These are phyloP conservation scores for Brachyhypopomus gauderio DNA, from an alignment of 2,113 vertebrate genomes.

Conservation along the genomic window DNA sequence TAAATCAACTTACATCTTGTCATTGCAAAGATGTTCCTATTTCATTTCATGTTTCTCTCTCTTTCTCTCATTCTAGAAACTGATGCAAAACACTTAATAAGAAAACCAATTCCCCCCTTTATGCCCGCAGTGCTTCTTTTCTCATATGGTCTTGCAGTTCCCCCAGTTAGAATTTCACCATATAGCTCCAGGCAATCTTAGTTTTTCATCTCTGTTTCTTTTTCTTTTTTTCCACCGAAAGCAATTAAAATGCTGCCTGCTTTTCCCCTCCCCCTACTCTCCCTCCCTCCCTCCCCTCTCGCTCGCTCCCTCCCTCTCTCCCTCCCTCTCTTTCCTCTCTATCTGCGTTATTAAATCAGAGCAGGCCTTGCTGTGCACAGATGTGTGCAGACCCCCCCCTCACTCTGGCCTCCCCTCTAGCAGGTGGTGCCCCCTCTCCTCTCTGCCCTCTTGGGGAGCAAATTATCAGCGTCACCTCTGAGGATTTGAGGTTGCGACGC, in stretches of 20 bases:
- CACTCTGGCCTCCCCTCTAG: constrained; percentile 28
- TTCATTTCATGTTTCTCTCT: constrained; percentile 61
- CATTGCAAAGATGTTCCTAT: constrained; percentile 56
- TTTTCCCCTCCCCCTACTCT: constrained; percentile 62
- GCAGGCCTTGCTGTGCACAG: constrained; percentile 49
- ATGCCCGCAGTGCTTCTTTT: constrained; percentile 79
- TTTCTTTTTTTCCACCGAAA: constrained; percentile 68
- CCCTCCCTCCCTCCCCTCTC: constrained; percentile 44
- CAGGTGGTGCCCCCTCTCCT: constrained; percentile 48
- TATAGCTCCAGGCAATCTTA: constrained; percentile 80
- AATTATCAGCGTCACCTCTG: constrained; percentile 37
- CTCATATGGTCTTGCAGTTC: constrained; percentile 86
- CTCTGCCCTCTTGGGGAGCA: constrained; percentile 30
- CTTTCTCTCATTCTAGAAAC: constrained; percentile 81
- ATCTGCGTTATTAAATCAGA: constrained; percentile 61
- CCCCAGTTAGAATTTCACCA: constrained; percentile 87
- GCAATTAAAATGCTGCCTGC: constrained; percentile 86
- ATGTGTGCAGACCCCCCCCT: constrained; percentile 50
- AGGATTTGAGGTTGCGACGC: constrained; percentile 42
- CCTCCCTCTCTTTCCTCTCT: constrained; percentile 54
- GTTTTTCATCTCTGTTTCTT: constrained; percentile 85
- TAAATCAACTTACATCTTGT: constrained; percentile 55
- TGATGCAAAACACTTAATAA: constrained; percentile 87
- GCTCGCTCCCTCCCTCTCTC: constrained; percentile 59
- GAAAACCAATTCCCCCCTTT: constrained; percentile 83